Evolutionary conservation across 64 coral and sea anemone species (phyloP), one percentile per base, ranked within the genome.

Genomic region (Acropora yongei): DNA sequence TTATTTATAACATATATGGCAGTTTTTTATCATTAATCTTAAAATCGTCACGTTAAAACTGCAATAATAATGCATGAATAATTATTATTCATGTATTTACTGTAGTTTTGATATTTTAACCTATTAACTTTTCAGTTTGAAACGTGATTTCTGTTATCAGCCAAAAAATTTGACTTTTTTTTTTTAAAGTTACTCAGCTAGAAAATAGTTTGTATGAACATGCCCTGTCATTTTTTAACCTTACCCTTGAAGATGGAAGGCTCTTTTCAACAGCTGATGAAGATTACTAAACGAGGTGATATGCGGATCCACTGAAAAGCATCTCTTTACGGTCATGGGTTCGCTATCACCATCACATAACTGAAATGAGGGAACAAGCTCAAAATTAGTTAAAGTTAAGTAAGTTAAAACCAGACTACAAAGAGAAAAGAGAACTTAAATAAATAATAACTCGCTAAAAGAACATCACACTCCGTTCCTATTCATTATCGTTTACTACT

Each of bases 211-310:
- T 10, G 10, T 55, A 55, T 55, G 6, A 2, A 55, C 1, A 10
- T 7, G 51, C 5, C 10, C 51, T 55, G 30, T 46, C 8, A n/a
- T 4, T 8, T 18, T 81, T 41, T 58, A 57, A 57, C 67, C 95
- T 79, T 83, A 97, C 95, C 95, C 92, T 60, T 88, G 88, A 1
- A 97, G 79, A 30, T 97, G 95, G 65, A 97, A 97, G 20, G 95
- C 95, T 39, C 95, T 76, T 5, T 65, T 86, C 44, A 97, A 87
- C 10, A 97, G 45, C 19, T 97, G 95, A 44, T 78, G 57, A n/a
- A 97, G 58, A 73, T 97, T 97, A 78, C 71, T 86, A 73, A 97
- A 97, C 4, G 95, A 97, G 7, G 95, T 97, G 81, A 97, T 97
- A 88, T 97, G 91, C 20, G 95, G 95, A 76, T 97, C 95, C 17